A percentile compares a stretch with the other conserved stretches of the same genome.
phyloP scores from a whole-genome alignment of 2,113 vertebrate species.

The Pluvialis apricaria region DNA sequence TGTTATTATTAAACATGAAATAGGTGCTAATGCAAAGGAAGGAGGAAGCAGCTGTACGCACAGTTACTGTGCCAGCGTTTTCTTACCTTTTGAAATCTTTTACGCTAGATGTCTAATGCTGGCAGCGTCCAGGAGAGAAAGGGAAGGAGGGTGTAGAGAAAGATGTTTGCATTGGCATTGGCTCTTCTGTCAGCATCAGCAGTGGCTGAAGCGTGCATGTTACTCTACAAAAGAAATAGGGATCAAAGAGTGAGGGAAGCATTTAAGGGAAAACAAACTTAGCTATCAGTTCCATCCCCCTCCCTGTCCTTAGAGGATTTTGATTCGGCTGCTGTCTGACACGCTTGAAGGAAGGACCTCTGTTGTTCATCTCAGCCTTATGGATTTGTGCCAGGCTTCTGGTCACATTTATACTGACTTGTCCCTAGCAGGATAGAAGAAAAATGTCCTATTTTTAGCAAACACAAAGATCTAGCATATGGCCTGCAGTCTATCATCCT shows the following conservation, averaged over 20 bases:
- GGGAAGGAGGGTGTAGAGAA: not conserved
- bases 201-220: not conserved
- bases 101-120: not conserved
- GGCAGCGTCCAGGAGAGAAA: not conserved
- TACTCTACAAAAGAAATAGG: not conserved
- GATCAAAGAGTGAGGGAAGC: not conserved
- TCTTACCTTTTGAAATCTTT: not conserved
- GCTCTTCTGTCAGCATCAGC: not conserved
- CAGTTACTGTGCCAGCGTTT: not conserved
- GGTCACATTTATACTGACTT: slow-evolving; percentile 32
- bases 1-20: not conserved
- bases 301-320: not conserved
- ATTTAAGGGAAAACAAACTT: not conserved
- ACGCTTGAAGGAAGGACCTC: slow-evolving; percentile 26
- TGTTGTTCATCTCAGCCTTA: slow-evolving; percentile 13
- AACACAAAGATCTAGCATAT: slow-evolving; percentile 27
- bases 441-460: slow-evolving; percentile 41
- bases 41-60: not conserved
- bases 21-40: not conserved
- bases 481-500: slow-evolving; percentile 43
- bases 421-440: not conserved
- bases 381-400: slow-evolving; percentile 47
- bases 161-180: not conserved
- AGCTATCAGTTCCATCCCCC: not conserved
- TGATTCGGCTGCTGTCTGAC: not conserved